phyloP scores from a whole-genome alignment of 53 echinoderm and acorn worm species.

The Mesocentrotus franciscanus region DNA sequence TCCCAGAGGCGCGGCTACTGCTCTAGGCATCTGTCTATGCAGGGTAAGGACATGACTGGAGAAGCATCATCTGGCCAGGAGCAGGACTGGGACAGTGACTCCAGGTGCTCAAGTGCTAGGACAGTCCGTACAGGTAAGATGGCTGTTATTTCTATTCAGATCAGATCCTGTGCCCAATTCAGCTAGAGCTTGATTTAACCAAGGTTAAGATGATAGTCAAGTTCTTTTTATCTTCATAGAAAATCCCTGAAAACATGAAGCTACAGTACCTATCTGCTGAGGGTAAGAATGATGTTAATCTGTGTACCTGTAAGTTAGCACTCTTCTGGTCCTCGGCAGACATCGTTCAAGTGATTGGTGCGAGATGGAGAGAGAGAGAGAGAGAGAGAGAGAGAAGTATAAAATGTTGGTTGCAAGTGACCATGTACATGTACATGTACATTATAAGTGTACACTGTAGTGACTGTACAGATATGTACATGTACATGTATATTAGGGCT shows the following conservation, averaged over 20 bases:
- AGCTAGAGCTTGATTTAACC: no score
- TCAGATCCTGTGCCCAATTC: neutral
- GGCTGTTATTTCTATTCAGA: neutral
- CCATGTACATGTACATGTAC: no score
- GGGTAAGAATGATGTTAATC: no score
- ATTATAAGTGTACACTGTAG: neutral
- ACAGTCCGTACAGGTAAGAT: conserved; percentile 77
- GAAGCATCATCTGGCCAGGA: conserved; percentile 75
- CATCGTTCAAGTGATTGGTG: neutral
- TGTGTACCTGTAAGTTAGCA: no score
- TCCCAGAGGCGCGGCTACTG: conserved; percentile 96
- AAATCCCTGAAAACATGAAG: neutral
- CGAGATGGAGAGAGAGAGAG: neutral
- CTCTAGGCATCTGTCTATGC: conserved; percentile 94
- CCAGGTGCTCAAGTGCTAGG: conserved; percentile 88
- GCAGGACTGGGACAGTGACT: conserved; percentile 96
- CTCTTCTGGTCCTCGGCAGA: no score
- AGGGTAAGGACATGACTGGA: conserved; percentile 67
- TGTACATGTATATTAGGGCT: no score
- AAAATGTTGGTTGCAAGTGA: neutral
- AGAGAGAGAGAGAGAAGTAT: neutral
- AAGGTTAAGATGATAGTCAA: no score
- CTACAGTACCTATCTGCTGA: no score
- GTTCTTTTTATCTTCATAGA: neutral
- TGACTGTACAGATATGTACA: no score